phyloP scores from a whole-genome alignment of 2,113 vertebrate genomes.

The Pongo abelii region DNA sequence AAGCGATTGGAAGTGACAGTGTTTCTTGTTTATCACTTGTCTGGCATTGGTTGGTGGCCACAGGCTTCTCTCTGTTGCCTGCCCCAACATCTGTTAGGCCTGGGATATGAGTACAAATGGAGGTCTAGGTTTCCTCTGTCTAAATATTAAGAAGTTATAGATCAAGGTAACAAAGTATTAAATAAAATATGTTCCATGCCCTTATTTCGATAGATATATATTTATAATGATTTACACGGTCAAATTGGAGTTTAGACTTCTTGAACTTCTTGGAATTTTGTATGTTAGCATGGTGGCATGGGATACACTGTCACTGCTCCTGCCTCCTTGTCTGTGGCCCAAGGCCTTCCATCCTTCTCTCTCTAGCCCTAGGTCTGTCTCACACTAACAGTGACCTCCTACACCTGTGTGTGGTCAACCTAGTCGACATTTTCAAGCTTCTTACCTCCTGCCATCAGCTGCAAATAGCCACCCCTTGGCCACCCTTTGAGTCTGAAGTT shows the following conservation, averaged over 20 bases:
- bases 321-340: neutral
- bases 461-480: neutral
- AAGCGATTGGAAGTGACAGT: neutral
- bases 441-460: neutral
- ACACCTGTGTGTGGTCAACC: neutral
- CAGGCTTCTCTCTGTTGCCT: neutral
- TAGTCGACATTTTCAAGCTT: neutral
- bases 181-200: neutral
- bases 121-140: neutral
- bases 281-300: neutral
- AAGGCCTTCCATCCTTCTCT: neutral
- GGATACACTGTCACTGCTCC: neutral
- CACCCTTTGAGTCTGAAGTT: neutral
- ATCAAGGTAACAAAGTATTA: neutral
- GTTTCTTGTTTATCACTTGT: neutral
- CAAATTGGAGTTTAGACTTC: neutral
- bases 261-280: neutral
- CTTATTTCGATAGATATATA: neutral
- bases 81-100: neutral
- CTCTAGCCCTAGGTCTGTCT: neutral
- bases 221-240: neutral
- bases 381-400: neutral
- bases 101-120: neutral
- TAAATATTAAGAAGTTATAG: constrained; percentile 10
- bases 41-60: neutral